These are phyloP conservation scores for Pygocentrus nattereri DNA, from an alignment of 2,797 vertebrate genomes.

Conservation along the genomic window DNA sequence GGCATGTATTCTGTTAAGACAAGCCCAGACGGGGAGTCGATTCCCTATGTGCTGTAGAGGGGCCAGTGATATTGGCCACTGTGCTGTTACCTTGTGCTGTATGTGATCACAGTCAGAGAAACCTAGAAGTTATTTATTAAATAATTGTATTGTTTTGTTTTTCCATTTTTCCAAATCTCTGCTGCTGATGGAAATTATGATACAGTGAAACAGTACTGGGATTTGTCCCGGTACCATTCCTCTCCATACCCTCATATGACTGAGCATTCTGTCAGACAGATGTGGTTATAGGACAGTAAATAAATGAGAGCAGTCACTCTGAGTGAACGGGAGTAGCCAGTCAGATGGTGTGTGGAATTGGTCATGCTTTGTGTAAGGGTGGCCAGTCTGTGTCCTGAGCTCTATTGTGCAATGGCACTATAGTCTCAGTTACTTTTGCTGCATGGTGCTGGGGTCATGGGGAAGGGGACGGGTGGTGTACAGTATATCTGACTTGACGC, in stretches of 20 bases:
- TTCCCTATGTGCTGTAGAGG: no score
- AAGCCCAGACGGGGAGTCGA: no score
- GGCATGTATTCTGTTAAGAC: no score
- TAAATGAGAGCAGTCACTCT: background rate
- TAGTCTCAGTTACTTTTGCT: conserved; percentile 36
- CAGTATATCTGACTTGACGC: background rate
- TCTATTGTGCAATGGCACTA: conserved; percentile 21
- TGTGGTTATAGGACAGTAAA: background rate
- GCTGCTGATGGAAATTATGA: no score
- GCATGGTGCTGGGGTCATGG: background rate
- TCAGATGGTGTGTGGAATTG: background rate
- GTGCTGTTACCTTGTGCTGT: background rate
- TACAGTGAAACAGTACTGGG: no score
- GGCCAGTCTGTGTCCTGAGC: background rate
- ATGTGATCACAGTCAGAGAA: background rate
- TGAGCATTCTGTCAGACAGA: conserved; percentile 8
- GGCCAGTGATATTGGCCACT: no score
- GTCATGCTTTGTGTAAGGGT: background rate
- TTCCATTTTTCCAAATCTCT: no score
- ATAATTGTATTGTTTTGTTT: no score
- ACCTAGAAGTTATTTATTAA: background rate
- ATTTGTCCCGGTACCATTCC: no score
- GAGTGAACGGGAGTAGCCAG: background rate
- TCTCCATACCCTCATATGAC: background rate
- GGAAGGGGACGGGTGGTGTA: background rate